Evolutionary conservation across 2,113 vertebrate genomes (phyloP).

Genomic region (Gyps fulvus): DNA sequence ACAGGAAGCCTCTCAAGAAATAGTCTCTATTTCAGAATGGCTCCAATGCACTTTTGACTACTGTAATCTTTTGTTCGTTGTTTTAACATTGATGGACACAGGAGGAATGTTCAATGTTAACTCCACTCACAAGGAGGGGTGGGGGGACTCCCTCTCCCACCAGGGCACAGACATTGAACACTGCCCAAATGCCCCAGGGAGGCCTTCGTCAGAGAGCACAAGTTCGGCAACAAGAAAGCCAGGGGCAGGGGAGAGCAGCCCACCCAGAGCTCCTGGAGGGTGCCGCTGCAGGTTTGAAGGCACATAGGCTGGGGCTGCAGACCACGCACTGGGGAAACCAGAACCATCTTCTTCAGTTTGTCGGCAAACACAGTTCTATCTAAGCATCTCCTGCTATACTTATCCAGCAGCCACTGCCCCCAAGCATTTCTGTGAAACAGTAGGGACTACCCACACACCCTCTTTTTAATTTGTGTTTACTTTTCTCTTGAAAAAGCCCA

Average conservation of each 20-base stretch:
- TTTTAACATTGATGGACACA: background rate
- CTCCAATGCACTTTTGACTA: background rate
- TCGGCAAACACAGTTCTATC: conserved; percentile 42
- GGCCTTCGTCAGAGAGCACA: rapidly evolving
- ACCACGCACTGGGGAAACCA: background rate
- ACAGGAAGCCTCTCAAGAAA: background rate
- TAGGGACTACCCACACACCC: background rate
- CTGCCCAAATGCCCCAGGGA: background rate
- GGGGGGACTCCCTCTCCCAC: background rate
- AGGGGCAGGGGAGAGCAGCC: background rate
- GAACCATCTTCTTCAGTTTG: conserved; percentile 21
- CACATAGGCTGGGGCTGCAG: background rate
- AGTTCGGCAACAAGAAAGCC: background rate
- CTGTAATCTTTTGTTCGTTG: background rate
- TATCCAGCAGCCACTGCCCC: conserved; percentile 12
- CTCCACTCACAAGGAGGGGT: background rate
- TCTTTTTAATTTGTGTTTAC: conserved; percentile 11
- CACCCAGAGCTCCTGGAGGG: background rate
- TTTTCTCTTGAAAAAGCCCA: background rate
- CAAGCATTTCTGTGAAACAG: background rate
- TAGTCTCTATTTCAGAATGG: background rate
- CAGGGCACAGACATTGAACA: background rate
- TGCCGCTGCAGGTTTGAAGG: background rate
- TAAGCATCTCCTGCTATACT: conserved; percentile 18
- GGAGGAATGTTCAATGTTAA: background rate